Percentiles rank a stretch among this genome's conserved stretches.
phyloP scores from a whole-genome alignment of 2,888 invertebrate species.

The Melangyna quadrimaculata region DNA sequence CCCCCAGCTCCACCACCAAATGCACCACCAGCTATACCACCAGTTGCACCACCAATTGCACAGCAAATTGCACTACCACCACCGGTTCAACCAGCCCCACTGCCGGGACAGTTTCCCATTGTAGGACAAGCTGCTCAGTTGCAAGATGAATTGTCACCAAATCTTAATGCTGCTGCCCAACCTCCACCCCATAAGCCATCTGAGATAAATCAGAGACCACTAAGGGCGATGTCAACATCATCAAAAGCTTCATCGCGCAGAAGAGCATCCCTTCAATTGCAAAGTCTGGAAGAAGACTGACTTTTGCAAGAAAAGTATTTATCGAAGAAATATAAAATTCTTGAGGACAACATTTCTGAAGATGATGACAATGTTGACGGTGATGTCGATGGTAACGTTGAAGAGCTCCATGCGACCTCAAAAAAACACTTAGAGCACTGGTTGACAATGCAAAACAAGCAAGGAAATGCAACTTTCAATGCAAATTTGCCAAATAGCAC shows the following conservation, averaged over 20 bases:
- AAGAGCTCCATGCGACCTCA: conserved; percentile 4
- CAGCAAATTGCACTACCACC: too few species aligned
- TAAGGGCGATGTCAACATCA: background rate
- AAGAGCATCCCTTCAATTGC: conserved; percentile 4
- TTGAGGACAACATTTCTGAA: conserved; percentile 11
- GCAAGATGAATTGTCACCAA: background rate
- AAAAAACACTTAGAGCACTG: conserved; percentile 10
- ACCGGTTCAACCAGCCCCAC: too few species aligned
- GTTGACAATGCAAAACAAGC: conserved; percentile 2
- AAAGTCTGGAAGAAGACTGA: conserved; percentile 17
- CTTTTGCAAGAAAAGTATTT: conserved; percentile 11
- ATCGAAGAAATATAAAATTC: conserved; percentile 25
- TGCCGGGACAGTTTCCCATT: background rate
- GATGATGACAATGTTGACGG: background rate
- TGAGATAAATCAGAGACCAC: background rate
- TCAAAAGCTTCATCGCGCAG: conserved; percentile 19
- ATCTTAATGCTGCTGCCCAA: background rate
- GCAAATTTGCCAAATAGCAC: conserved; percentile 17
- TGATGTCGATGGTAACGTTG: background rate
- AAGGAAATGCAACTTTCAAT: background rate
- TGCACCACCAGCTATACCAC: too few species aligned
- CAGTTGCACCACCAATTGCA: too few species aligned
- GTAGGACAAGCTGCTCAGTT: background rate
- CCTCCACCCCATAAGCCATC: background rate
- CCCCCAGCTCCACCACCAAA: too few species aligned